Evolutionary conservation across 1,140 invertebrate species (phyloP), one percentile per base, ranked within the genome.

Genomic region (Lordiphosa stackelbergi): DNA sequence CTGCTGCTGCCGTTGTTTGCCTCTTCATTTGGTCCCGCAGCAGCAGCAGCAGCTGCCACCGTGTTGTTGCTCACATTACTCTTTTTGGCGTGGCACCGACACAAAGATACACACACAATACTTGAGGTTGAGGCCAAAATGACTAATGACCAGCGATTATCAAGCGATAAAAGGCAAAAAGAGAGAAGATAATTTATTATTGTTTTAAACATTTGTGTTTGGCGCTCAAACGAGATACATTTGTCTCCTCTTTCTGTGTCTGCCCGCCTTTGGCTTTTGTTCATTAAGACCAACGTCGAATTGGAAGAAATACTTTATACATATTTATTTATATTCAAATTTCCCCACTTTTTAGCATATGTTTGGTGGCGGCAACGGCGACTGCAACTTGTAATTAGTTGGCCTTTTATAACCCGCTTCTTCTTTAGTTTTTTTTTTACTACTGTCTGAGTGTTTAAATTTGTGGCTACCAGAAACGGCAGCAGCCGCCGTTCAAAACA

Each of bases 121-220:
- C 75, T 79, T 77, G 64, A 81, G 77, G 72, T 75, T 81, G 77
- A 83, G 72, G 60, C 68, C 77, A 70, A 85, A 85, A 85, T 85
- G 81, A 85, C 81, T 85, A 85, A 85, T 85, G 81, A 77, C 81
- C 81, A 77, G 66, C 83, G 81, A 85, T 85, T 85, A 85, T 85
- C 81, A 77, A 78, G 66, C 81, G 81, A 85, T 85, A 85, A 85
- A 85, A 85, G 74, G 72, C 75, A 79, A 69, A 60, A 65, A 79
- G 66, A 66, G 56, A 56, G 42, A 49, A 77, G 48, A 81, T 85
- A 85, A 85, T 85, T 85, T 85, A 85, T 85, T 85, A 85, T 79
- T 85, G 75, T 77, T 85, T 85, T 85, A 79, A 85, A 81, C 68
- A 79, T 74, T 83, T 77, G 78, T 83, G 77, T 84, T 81, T 81